Base-by-base conservation (phyloP, 2,113 vertebrate genomes). In the Rostratula benghalensis region DNA sequence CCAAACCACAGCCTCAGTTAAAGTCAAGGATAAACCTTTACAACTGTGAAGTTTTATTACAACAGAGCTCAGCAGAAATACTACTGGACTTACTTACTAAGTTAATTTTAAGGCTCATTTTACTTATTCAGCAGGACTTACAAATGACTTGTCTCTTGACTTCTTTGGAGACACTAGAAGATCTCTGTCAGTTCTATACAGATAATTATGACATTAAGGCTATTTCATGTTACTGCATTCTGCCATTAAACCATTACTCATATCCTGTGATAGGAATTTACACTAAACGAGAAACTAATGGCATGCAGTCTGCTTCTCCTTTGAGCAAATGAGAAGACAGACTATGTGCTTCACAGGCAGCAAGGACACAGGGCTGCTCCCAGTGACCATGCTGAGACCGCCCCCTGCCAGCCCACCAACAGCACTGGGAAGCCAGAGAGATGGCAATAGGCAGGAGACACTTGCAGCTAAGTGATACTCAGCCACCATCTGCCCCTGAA, bases 81-180 rank as follows among this genome's bases (percentile, higher is more conserved):
- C 28, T 50, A 45, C 53, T 48, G 48, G 12, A 68, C 45, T 90
- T 74, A 59, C 2, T 45, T 3, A 61, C 22, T 45, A 87, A 84
- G 86, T 76, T 45, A 50, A 61, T 84, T 77, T 76, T 91, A 85
- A 91, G 11, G 8, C 12, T 87, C 4, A 25, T 87, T 96, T 87
- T 89, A 93, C 69, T 90, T 91, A 57, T 63, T 73, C 81, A 87
- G 50, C 1, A 2, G 24, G 18, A 73, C 61, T 84, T 64, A 64
- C 3, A 67, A 90, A 86, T 67, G 1, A 35, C 37, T 82, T 69
- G 14, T 89, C 82, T 93, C 78, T 84, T 73, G 81, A 89, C 67
- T 96, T 93, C 74, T 91, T 91, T 82, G 61, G 83, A 93, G 70
- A 80, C 59, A 56, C 67, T 85, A 89, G 31, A 79, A 96, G 70